Evolutionary conservation across 2,888 invertebrate genomes (phyloP), one percentile per base, ranked within the genome.

Genomic region (Muscina levida): DNA sequence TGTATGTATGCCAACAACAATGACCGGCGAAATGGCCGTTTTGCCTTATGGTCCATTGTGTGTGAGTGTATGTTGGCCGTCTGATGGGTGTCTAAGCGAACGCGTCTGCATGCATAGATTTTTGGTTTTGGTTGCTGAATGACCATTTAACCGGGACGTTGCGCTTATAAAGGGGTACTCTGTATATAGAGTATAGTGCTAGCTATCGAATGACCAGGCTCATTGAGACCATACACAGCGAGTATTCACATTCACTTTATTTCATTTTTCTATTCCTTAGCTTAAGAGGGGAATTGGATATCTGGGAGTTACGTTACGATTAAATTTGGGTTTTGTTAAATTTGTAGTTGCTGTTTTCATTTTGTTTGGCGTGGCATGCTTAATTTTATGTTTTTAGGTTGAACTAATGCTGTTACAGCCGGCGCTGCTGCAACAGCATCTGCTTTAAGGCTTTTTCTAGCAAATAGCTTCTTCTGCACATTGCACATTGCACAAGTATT

Each of bases 291-390:
- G 57, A 10, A 15, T 31, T 15, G 15, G 31, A 53, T 19, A 31
- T 3, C 4, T 31, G 31, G 17, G 31, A n/a, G 37, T 48, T 31
- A 37, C 51, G 39, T 17, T 19, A 24, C 62, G n/a, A 44, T 62
- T 44, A 6, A 17, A 42, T 62, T 62, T 62, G 17, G 22, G 24
- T 0, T 53, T 53, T n/a, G n/a, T n/a, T n/a, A n/a, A n/a, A n/a
- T n/a, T n/a, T n/a, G n/a, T n/a, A n/a, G n/a, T n/a, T n/a, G n/a
- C n/a, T n/a, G n/a, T n/a, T n/a, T n/a, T n/a, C n/a, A n/a, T n/a
- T n/a, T n/a, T n/a, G n/a, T 68, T 68, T 68, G 67, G 67, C 51
- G 67, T 68, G 67, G 67, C 51, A 39, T 1, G 67, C 39, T 68
- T 68, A 51, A 68, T 68, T 68, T 53, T 68, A 53, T 51, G 51